Evolutionary conservation across 2,797 vertebrate genomes (phyloP).

Genomic region (Pagetopsis macropterus): DNA sequence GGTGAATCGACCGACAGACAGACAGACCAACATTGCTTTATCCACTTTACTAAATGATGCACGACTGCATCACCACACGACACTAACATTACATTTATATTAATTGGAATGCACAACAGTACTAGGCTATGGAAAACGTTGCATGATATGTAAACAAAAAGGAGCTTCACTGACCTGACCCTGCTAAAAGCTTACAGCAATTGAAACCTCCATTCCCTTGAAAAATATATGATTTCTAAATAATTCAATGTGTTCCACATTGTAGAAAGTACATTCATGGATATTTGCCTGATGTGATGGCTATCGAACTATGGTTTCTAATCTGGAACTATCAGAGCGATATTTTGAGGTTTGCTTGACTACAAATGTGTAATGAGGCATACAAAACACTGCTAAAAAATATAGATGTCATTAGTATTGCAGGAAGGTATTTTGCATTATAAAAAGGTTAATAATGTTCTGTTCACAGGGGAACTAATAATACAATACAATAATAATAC

Average conservation of each 20-base stretch:
- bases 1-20: not conserved
- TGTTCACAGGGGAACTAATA: slow-evolving; percentile 20
- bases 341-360: not conserved
- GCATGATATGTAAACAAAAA: slow-evolving; percentile 11
- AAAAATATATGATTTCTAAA: slow-evolving; percentile 57
- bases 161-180: slow-evolving; percentile 8
- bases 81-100: slow-evolving; percentile 3
- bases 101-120: slow-evolving; percentile 3
- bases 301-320: slow-evolving; percentile 15
- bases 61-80: not conserved
- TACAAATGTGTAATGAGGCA: not conserved
- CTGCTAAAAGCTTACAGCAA: slow-evolving; percentile 21
- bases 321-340: not conserved
- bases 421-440: not conserved
- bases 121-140: not conserved
- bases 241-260: slow-evolving; percentile 46
- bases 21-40: not conserved
- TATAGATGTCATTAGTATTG: not conserved
- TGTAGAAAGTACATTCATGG: slow-evolving; percentile 7
- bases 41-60: slow-evolving; percentile 1
- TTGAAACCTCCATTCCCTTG: slow-evolving; percentile 24
- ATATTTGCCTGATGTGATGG: slow-evolving; percentile 16
- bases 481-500: not conserved
- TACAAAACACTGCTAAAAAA: not conserved
- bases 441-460: slow-evolving; percentile 22